Evolutionary conservation across 2,113 vertebrate species (phyloP).

Genomic region (Perognathus longimembris): DNA sequence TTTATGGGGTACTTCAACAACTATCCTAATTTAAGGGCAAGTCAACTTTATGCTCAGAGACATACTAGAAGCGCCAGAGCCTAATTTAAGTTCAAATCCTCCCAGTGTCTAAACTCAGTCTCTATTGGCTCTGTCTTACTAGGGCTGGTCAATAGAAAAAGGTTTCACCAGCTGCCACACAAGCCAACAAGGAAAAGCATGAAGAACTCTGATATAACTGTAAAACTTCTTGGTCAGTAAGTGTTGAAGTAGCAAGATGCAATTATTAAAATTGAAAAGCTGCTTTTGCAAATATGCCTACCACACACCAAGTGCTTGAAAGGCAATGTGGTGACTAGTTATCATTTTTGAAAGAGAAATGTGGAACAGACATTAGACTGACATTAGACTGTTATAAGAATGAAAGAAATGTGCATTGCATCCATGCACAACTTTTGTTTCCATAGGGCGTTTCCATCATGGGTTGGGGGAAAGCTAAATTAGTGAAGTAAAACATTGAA

Average conservation of each 20-base stretch:
- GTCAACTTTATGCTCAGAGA: not conserved
- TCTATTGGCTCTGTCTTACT: not conserved
- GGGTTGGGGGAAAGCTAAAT: not conserved
- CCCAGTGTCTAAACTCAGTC: not conserved
- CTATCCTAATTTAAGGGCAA: not conserved
- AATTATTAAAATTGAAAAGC: not conserved
- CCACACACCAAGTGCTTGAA: not conserved
- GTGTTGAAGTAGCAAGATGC: not conserved
- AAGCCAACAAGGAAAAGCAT: not conserved
- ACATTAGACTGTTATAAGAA: not conserved
- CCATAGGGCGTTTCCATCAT: not conserved
- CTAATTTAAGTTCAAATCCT: not conserved
- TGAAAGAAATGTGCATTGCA: not conserved
- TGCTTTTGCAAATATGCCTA: not conserved
- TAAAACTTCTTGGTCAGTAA: not conserved
- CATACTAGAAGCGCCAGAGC: not conserved
- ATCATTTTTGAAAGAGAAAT: not conserved
- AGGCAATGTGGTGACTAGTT: not conserved
- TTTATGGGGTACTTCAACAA: not conserved
- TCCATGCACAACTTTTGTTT: not conserved
- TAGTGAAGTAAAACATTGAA: not conserved
- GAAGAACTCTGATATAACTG: not conserved
- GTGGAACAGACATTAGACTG: not conserved
- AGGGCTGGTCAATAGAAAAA: not conserved
- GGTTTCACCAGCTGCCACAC: not conserved